Conservation (phyloP, 2,113 vertebrate genomes). For the Pygoscelis adeliae region DNA sequence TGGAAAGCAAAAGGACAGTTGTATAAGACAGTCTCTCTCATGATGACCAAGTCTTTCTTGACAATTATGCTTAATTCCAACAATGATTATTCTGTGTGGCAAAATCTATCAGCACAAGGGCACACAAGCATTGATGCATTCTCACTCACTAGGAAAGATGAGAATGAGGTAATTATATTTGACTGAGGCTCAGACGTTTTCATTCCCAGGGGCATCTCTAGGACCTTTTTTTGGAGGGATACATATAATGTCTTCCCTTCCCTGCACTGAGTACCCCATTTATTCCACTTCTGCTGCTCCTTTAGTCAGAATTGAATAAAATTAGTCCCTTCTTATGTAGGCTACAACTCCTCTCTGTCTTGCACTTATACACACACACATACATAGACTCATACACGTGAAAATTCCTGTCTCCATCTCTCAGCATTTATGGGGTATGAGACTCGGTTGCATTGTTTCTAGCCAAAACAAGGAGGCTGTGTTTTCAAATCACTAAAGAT, state of each 20-base stretch:
- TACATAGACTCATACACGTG: neutral
- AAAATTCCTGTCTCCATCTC: neutral
- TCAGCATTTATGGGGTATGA: neutral
- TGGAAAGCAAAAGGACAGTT: constrained; percentile 81
- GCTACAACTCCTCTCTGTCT: neutral
- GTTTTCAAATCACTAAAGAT: neutral
- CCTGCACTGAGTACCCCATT: neutral
- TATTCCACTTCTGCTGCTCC: neutral
- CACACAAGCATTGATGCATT: constrained; percentile 42
- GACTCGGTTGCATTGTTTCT: neutral
- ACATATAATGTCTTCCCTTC: neutral
- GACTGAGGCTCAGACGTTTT: neutral
- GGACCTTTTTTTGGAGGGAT: constrained; percentile 3
- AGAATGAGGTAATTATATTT: constrained; percentile 61
- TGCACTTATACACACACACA: neutral
- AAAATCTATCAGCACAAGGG: constrained; percentile 71
- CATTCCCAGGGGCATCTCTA: neutral
- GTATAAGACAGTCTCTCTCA: constrained; percentile 71
- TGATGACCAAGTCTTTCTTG: constrained; percentile 80
- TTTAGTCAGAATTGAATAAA: constrained; percentile 16
- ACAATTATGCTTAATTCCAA: constrained; percentile 78
- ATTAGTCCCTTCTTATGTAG: neutral
- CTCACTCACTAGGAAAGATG: constrained; percentile 45
- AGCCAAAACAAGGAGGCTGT: neutral
- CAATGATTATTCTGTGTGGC: constrained; percentile 72